Conservation (phyloP, 2,888 invertebrate species). For the Nymphalis urticae region DNA sequence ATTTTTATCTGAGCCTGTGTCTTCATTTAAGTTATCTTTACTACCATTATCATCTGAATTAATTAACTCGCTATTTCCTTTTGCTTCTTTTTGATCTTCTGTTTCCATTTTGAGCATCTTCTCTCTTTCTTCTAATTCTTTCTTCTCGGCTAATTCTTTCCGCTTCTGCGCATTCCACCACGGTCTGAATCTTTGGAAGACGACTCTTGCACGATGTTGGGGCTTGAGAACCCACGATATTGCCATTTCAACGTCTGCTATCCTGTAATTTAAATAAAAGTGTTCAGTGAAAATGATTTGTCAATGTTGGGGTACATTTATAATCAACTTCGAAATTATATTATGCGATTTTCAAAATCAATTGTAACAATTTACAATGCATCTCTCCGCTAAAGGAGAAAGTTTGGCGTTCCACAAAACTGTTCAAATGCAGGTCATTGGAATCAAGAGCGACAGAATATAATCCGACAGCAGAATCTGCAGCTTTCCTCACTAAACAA, state of each 20-base stretch:
- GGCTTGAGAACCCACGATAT: conserved; percentile 77
- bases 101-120: conserved; percentile 5
- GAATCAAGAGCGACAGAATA: too few species aligned
- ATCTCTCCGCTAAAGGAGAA: too few species aligned
- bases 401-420: too few species aligned
- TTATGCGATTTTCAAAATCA: too few species aligned
- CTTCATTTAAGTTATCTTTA: background rate
- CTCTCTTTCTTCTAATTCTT: conserved; percentile 38
- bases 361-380: too few species aligned
- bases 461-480: too few species aligned
- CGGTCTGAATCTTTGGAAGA: conserved; percentile 78
- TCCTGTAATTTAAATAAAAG: conserved; percentile 57
- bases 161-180: conserved; percentile 72
- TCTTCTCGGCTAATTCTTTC: conserved; percentile 64
- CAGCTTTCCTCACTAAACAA: too few species aligned
- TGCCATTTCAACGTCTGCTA: conserved; percentile 72
- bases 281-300: background rate
- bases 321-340: too few species aligned
- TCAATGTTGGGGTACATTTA: background rate
- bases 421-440: too few species aligned
- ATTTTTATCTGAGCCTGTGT: too few species aligned
- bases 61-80: background rate
- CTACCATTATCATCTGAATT: background rate
- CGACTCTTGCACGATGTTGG: conserved; percentile 72
- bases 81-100: conserved; percentile 5